Base-by-base conservation (phyloP, 2,797 vertebrate species). In the Helarctos malayanus region DNA sequence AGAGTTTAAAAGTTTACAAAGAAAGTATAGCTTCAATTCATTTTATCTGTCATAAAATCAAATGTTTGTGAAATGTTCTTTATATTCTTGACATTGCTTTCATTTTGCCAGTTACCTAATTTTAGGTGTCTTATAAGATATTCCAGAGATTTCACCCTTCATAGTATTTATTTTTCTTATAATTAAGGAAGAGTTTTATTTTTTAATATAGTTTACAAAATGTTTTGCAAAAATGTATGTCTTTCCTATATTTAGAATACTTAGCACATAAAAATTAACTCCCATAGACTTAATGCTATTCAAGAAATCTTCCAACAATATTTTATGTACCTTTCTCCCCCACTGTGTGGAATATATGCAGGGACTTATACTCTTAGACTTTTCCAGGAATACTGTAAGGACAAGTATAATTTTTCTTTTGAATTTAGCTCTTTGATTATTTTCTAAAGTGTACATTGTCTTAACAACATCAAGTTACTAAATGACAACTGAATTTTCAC, bases 241-340 rank as follows among this genome's bases (percentile, higher is more conserved):
- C 6, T 59, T 81, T 95, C 27, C 23, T 81, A 47, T 35, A 29
- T 38, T 61, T 54, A 61, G 15, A 75, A 98, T 99, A 99, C 75
- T 99, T 99, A 10, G 96, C 97, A 86, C 98, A 94, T 47, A 98
- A 71, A 59, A 98, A 49, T 94, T 98, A 97, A 71, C 25, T 98
- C 92, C 97, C 49, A 0, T 92, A 96, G 57, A 94, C 81, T 27
- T 97, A 95, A 89, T 97, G 13, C 94, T 97, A 21, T 78, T 95
- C 7, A 96, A 71, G 54, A 86, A 68, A 29, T 80, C 45, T 84
- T 97, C 96, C 96, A 83, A 85, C 63, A 95, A 83, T 38, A 47
- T 97, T 96, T 86, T 98, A 98, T 41, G 13, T 19, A 54, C 97
- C 88, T 71, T 75, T 97, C 96, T 65, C 45, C 97, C 86, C 52